Conservation (phyloP, 2,888 invertebrate species). For the Eledona agricola region DNA sequence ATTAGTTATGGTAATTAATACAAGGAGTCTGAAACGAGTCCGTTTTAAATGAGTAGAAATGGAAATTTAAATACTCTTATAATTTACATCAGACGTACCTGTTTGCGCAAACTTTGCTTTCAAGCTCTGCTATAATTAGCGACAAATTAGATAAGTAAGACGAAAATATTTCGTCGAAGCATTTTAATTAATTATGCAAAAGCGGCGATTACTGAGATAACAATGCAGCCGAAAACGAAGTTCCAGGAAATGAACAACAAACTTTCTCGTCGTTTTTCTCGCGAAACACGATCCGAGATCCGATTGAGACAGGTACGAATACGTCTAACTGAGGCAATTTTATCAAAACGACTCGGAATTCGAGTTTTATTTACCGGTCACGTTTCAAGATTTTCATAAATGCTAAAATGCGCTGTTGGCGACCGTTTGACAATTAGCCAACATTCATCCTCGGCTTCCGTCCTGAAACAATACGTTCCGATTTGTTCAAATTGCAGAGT, state of each 20-base stretch:
- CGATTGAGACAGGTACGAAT: slow-evolving; percentile 9
- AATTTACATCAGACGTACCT: slow-evolving; percentile 38
- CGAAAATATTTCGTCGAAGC: slow-evolving; percentile 19
- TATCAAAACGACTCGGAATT: slow-evolving; percentile 18
- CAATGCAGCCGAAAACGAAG: slow-evolving; percentile 11
- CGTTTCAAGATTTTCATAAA: slow-evolving; percentile 15
- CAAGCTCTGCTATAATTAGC: slow-evolving; percentile 23
- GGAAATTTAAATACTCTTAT: slow-evolving; percentile 48
- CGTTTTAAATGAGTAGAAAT: slow-evolving; percentile 42
- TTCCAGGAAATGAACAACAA: slow-evolving; percentile 7
- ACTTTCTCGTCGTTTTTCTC: slow-evolving; percentile 11
- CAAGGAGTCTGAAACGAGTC: slow-evolving; percentile 43
- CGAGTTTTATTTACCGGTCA: slow-evolving; percentile 18
- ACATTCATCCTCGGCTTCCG: too few relatives aligned
- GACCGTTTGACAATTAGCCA: too few relatives aligned
- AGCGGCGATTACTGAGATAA: slow-evolving; percentile 8
- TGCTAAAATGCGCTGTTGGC: too few relatives aligned
- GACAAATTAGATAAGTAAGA: slow-evolving; percentile 26
- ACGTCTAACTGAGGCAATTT: slow-evolving; percentile 21
- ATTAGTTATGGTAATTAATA: slow-evolving; percentile 51
- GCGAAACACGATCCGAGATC: too few relatives aligned
- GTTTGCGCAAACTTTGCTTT: slow-evolving; percentile 14
- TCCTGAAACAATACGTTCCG: too few relatives aligned
- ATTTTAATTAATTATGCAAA: slow-evolving; percentile 21
- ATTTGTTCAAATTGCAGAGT: too few relatives aligned